Evolutionary conservation across 2,888 invertebrate genomes (phyloP).

Genomic region (Automeris io): DNA sequence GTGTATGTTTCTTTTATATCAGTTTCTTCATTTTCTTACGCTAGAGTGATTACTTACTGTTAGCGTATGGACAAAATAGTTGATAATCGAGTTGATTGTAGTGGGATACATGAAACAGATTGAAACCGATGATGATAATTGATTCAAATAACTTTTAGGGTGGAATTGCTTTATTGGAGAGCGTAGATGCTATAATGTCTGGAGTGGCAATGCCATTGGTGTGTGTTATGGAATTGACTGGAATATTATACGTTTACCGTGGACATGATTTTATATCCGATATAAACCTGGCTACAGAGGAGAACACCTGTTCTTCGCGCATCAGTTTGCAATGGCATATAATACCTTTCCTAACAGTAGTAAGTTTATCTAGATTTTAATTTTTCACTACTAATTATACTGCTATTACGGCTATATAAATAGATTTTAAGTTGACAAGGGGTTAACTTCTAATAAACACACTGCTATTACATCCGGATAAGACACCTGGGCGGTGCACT

Average conservation of each 20-base stretch:
- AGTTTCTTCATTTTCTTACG: neutral
- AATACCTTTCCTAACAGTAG: constrained; percentile 46
- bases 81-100: too few relatives aligned
- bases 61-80: too few relatives aligned
- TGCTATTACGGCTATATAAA: too few relatives aligned
- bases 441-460: too few relatives aligned
- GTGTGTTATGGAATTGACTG: constrained; percentile 44
- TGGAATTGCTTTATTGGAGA: constrained; percentile 51
- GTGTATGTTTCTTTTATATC: constrained; percentile 32
- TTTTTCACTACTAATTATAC: too few relatives aligned
- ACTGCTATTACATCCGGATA: too few relatives aligned
- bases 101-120: too few relatives aligned
- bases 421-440: too few relatives aligned
- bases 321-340: constrained; percentile 48
- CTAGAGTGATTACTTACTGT: neutral
- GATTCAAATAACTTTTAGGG: too few relatives aligned
- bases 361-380: constrained; percentile 20
- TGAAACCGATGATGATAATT: too few relatives aligned
- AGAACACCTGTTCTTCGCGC: constrained; percentile 47
- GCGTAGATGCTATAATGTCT: constrained; percentile 46
- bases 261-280: constrained; percentile 57
- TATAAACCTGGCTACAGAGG: constrained; percentile 55
- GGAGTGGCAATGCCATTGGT: constrained; percentile 43
- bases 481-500: too few relatives aligned
- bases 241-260: constrained; percentile 51